Conservation (phyloP, 2,888 invertebrate species). For the Dilophus febrilis region DNA sequence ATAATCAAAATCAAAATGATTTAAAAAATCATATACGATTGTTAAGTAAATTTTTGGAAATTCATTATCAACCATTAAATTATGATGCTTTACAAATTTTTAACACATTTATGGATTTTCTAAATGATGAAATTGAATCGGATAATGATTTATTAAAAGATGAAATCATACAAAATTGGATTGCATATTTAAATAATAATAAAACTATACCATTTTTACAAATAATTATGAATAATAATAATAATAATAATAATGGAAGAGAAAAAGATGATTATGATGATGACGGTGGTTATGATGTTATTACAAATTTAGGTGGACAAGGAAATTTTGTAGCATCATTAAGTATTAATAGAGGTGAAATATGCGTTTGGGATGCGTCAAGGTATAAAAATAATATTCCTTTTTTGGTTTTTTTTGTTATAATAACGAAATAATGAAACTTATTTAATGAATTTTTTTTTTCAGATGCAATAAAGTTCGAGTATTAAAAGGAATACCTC, state of each 20-base stretch:
- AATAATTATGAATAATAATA: constrained; percentile 20
- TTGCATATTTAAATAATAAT: constrained; percentile 21
- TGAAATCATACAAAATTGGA: constrained; percentile 23
- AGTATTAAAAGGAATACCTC: constrained; percentile 52
- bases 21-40: constrained; percentile 31
- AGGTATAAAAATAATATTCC: constrained; percentile 24
- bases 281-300: constrained; percentile 29
- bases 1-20: neutral
- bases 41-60: constrained; percentile 51
- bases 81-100: constrained; percentile 73
- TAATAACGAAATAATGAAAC: constrained; percentile 4
- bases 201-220: constrained; percentile 33
- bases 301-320: constrained; percentile 30
- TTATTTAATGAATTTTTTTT: constrained; percentile 6
- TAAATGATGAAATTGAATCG: constrained; percentile 25
- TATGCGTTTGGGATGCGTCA: constrained; percentile 65
- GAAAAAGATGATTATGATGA: constrained; percentile 14
- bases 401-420: constrained; percentile 2
- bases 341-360: constrained; percentile 55
- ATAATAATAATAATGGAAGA: too few relatives aligned
- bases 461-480: constrained; percentile 46
- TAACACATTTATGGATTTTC: constrained; percentile 42
- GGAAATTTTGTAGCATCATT: constrained; percentile 59
- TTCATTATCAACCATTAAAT: constrained; percentile 52
- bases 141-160: constrained; percentile 17